Base-by-base conservation (phyloP, 2,888 invertebrate species). In the Troides aeacus region DNA sequence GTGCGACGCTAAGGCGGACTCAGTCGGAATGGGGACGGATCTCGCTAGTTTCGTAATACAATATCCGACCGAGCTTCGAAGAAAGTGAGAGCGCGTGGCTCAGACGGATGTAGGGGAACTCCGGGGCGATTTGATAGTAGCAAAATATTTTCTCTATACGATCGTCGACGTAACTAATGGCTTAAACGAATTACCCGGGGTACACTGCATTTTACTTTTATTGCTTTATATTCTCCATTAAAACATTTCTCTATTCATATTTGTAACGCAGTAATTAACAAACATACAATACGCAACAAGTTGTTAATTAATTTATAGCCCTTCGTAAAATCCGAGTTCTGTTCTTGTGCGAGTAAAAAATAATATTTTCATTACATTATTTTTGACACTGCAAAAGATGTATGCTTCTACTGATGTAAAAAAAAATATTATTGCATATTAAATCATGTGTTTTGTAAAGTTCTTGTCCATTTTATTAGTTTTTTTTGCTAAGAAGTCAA, bases 41-140 rank as follows among this genome's bases (percentile, higher is more conserved):
- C 81, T 79, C 74, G 77, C 70, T 73, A 75, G 84, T 89, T 89
- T 88, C 88, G 83, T 88, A 89, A 90, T 80, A 69, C 72, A 66
- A 73, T 64, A 74, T 66, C 72, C 76, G 74, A 72, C 71, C 70
- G 72, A 69, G 74, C 74, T 75, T 74, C 71, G 73, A 81, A 74
- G 82, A 82, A 86, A 86, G 85, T 82, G 83, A 87, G 80, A 82
- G 78, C 73, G 73, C 63, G 68, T 46, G n/a, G 70, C 68, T 73
- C 74, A 76, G 71, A 74, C 81, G 81, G 81, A 82, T 81, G 76
- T 78, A 70, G 75, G 78, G 81, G 78, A 82, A 79, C 72, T 70
- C 70, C 70, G 61, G 57, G 56, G 64, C 64, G 23, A 70, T 70
- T 70, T 67, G 46, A 64, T 70, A 67, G 60, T 60, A 58, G 63